Evolutionary conservation across 2,113 vertebrate genomes (phyloP).

Genomic region (Psittacula cyanocephala): DNA sequence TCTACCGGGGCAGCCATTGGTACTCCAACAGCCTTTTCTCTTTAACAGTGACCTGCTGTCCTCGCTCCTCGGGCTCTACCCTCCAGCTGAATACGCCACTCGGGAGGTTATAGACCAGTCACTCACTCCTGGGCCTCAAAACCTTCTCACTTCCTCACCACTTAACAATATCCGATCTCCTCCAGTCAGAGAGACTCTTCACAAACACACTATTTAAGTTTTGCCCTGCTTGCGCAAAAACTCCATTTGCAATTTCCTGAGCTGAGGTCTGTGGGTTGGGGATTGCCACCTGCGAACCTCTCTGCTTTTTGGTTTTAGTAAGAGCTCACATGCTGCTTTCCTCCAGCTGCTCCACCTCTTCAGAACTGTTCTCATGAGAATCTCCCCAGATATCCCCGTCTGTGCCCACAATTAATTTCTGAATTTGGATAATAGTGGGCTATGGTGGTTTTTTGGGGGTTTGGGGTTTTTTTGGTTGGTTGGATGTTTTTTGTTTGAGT

Average conservation of each 20-base stretch:
- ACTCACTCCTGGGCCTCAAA: neutral
- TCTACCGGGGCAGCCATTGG: neutral
- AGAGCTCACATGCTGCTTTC: neutral
- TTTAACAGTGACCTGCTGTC: neutral
- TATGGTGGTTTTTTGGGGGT: neutral
- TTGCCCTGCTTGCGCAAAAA: neutral
- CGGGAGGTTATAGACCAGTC: neutral
- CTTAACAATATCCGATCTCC: neutral
- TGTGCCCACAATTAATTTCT: neutral
- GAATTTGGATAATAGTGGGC: neutral
- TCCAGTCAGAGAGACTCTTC: neutral
- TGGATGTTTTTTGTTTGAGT: neutral
- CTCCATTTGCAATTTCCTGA: neutral
- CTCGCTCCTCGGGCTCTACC: accelerated
- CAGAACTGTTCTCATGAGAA: neutral
- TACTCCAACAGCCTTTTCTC: neutral
- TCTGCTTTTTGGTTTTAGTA: neutral
- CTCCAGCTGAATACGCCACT: neutral
- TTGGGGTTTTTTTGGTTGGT: no score
- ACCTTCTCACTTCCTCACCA: neutral
- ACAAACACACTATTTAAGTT: neutral
- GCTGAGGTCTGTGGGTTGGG: neutral
- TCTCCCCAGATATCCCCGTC: neutral
- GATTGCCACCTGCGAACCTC: neutral
- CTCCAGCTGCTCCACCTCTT: neutral